Evolutionary conservation across 2,797 vertebrate genomes (phyloP), one percentile per base, ranked within the genome.

Genomic region (Muraenolepis orangiensis): DNA sequence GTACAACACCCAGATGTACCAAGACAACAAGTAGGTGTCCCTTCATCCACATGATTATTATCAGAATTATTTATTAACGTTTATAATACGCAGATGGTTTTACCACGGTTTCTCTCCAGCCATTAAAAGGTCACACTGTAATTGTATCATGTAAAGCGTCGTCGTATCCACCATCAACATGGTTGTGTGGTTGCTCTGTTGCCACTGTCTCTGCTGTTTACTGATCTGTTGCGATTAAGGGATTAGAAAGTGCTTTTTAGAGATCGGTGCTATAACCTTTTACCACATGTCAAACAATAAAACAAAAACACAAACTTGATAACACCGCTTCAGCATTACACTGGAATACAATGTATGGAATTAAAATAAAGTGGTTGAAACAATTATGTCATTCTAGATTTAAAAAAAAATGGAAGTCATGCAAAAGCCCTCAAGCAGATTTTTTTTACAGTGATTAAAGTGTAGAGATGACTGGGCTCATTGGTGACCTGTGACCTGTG

Each of bases 1-100:
- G 88, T 98, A 95, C 95, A 94, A 94, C 87, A 95, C 96, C 87
- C 96, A 97, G 87, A 95, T 97, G 83, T 99, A 97, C 93, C 96
- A 96, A 93, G 93, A 94, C 92, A 96, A 26, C 90, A 93, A 93
- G 98, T 99, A 94, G 96, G 98, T 87, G 23, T 18, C 23, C 38
- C 20, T 16, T 30, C n/a, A 66, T 18, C 31, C 1, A 57, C 34
- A 0, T 28, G 16, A 14, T 70, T 51, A 38, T 38, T 38, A 51
- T 20, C 3, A 20, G 42, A 18, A 51, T 6, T 4, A 20, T 6
- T 38, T 38, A 51, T 3, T 51, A 51, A 20, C 46, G 1, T 42
- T 14, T n/a, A n/a, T n/a, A n/a, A n/a, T n/a, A n/a, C n/a, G n/a
- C n/a, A 16, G 14, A 16, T 16, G 8, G 40, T 42, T 8, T 34